phyloP scores from a whole-genome alignment of 2,888 invertebrate genomes.

The Brenthis ino region DNA sequence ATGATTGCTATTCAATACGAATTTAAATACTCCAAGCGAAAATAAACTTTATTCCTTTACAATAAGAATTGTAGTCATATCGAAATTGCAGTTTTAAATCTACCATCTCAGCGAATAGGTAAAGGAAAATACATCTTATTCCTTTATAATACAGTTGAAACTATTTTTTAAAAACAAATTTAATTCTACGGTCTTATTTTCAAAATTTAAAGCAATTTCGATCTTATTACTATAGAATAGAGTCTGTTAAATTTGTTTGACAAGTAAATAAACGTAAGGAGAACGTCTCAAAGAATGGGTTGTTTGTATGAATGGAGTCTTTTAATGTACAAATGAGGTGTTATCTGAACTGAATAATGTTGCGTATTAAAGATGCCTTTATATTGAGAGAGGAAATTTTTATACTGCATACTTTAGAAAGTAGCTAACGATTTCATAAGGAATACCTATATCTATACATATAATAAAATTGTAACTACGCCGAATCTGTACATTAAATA shows the following conservation, averaged over 20 bases:
- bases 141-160: constrained; percentile 32
- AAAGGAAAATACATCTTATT: constrained; percentile 16
- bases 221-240: constrained; percentile 20
- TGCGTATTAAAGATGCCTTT: constrained; percentile 28
- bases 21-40: constrained; percentile 7
- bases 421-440: neutral
- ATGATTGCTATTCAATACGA: neutral
- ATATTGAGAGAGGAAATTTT: constrained; percentile 22
- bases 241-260: constrained; percentile 12
- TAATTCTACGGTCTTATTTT: constrained; percentile 23
- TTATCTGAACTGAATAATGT: constrained; percentile 51
- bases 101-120: constrained; percentile 2
- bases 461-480: too few relatives aligned
- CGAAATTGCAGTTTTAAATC: constrained; percentile 4
- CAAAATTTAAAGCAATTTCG: constrained; percentile 25
- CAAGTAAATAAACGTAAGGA: constrained; percentile 33
- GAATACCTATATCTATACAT: too few relatives aligned
- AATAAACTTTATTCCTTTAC: constrained; percentile 32
- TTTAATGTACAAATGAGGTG: constrained; percentile 65
- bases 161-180: constrained; percentile 17
- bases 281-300: constrained; percentile 57
- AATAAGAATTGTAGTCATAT: constrained; percentile 11
- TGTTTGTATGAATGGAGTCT: constrained; percentile 68
- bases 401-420: constrained; percentile 4
- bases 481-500: too few relatives aligned